phyloP scores from a whole-genome alignment of 2,888 invertebrate genomes.

The Drosophila eohydei region DNA sequence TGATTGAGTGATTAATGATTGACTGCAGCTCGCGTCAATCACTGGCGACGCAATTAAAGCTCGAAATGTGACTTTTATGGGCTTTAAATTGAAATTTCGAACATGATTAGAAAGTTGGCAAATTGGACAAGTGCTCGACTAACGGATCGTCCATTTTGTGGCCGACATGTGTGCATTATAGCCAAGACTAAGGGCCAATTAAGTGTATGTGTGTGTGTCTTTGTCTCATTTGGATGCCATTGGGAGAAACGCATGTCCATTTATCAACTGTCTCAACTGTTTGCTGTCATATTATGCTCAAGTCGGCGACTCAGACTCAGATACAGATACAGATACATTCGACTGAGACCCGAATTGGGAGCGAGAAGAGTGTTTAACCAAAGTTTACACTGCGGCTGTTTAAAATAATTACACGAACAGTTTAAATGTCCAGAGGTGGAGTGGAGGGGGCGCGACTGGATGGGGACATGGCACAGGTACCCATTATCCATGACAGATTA shows the following conservation, averaged over 20 bases:
- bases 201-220: constrained; percentile 64
- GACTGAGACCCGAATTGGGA: constrained; percentile 19
- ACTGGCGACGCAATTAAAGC: constrained; percentile 61
- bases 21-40: constrained; percentile 47
- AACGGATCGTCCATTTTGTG: constrained; percentile 20
- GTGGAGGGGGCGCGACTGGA: constrained; percentile 16
- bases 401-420: constrained; percentile 80
- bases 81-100: constrained; percentile 56
- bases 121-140: constrained; percentile 32
- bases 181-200: constrained; percentile 56
- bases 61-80: constrained; percentile 54
- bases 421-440: constrained; percentile 70
- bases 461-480: constrained; percentile 65
- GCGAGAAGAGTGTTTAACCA: constrained; percentile 71
- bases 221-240: constrained; percentile 64
- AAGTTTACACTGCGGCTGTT: constrained; percentile 80
- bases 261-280: constrained; percentile 80
- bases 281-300: constrained; percentile 83
- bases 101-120: constrained; percentile 51
- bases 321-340: constrained; percentile 15
- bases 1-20: constrained; percentile 83
- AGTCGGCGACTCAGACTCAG: constrained; percentile 62
- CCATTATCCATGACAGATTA: constrained; percentile 78
- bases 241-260: constrained; percentile 65
- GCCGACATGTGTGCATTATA: constrained; percentile 7